These are phyloP conservation scores for Dasysyrphus tricinctus DNA, from an alignment of 2,888 invertebrate genomes.

Conservation along the genomic window DNA sequence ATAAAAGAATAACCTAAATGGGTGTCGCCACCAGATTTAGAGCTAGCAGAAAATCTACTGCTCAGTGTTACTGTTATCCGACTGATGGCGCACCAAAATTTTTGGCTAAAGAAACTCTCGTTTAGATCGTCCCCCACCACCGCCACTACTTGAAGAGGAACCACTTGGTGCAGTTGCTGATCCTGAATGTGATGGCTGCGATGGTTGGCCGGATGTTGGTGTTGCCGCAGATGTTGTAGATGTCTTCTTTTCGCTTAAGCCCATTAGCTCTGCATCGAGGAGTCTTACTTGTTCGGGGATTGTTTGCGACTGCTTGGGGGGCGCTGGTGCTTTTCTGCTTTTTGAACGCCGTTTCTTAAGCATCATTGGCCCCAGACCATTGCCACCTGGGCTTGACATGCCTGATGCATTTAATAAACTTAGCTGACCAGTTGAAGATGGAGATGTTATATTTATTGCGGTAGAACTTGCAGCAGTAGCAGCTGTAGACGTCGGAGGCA, in stretches of 20 bases:
- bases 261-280: constrained; percentile 79
- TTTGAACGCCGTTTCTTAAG: constrained; percentile 86
- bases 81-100: constrained; percentile 83
- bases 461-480: constrained; percentile 77
- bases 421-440: constrained; percentile 79
- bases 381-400: constrained; percentile 82
- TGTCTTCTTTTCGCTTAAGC: constrained; percentile 67
- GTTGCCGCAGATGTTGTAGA: constrained; percentile 76
- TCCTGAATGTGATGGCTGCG: constrained; percentile 35
- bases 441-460: constrained; percentile 76
- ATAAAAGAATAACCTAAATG: constrained; percentile 29
- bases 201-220: constrained; percentile 38
- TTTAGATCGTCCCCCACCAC: constrained; percentile 80
- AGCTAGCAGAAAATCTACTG: constrained; percentile 63
- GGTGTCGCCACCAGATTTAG: constrained; percentile 54
- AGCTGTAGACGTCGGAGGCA: constrained; percentile 75
- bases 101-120: constrained; percentile 84
- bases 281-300: constrained; percentile 80
- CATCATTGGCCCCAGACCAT: constrained; percentile 84
- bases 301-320: constrained; percentile 82
- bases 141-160: constrained; percentile 67
- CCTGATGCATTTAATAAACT: constrained; percentile 82
- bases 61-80: constrained; percentile 80
- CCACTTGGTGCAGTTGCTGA: constrained; percentile 69
- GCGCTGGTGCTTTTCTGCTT: constrained; percentile 86